Evolutionary conservation across 2,888 invertebrate genomes (phyloP).

Genomic region (Caenorhabditis zanzibari): DNA sequence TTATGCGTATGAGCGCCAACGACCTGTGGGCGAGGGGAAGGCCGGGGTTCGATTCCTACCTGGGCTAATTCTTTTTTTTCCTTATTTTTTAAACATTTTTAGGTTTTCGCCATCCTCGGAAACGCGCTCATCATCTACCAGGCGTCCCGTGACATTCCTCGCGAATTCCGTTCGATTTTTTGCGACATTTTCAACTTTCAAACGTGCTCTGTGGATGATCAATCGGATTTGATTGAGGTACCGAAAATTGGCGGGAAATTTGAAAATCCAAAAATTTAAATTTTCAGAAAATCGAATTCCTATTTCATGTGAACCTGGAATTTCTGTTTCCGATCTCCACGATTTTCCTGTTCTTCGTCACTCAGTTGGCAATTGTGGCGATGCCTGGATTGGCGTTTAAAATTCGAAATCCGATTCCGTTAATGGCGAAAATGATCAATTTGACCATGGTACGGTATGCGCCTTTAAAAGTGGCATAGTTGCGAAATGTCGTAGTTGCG

Average conservation of each 20-base stretch:
- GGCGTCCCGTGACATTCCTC: slow-evolving; percentile 1
- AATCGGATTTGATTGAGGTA: slow-evolving; percentile 4
- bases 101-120: slow-evolving; percentile 9
- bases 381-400: slow-evolving; percentile 13
- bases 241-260: not conserved
- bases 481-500: too few relatives aligned
- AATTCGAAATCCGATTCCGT: slow-evolving; percentile 34
- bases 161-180: slow-evolving; percentile 12
- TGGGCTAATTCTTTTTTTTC: too few relatives aligned
- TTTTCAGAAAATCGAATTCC: slow-evolving; percentile 30
- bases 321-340: slow-evolving; percentile 6
- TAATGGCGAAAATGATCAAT: not conserved
- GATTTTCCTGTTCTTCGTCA: slow-evolving; percentile 6
- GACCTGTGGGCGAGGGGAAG: too few relatives aligned
- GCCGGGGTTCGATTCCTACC: too few relatives aligned
- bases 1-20: too few relatives aligned
- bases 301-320: slow-evolving; percentile 16
- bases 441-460: not conserved
- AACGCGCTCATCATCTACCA: slow-evolving; percentile 11
- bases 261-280: not conserved
- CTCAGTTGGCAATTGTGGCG: not conserved
- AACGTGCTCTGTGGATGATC: not conserved
- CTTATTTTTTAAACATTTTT: too few relatives aligned
- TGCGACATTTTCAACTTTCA: not conserved
- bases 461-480: not conserved